phyloP scores from a whole-genome alignment of 1,140 invertebrate genomes.

The Drosophila teissieri region DNA sequence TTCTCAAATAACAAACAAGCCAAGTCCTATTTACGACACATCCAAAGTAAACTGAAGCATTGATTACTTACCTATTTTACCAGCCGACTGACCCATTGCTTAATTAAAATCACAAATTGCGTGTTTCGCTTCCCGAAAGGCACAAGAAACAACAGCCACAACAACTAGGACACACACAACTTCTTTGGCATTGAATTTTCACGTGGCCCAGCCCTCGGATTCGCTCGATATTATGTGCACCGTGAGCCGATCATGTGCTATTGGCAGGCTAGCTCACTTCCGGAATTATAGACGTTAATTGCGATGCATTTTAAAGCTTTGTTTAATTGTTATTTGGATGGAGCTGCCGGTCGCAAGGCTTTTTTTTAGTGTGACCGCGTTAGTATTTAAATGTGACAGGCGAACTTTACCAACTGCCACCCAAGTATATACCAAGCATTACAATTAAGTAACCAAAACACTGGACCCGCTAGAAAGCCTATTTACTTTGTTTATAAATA shows the following conservation, averaged over 20 bases:
- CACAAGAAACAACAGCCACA: constrained; percentile 26
- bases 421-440: background rate
- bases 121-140: constrained; percentile 29
- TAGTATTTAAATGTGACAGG: background rate
- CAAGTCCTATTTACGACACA: too few relatives aligned
- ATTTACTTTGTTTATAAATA: background rate
- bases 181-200: constrained; percentile 59
- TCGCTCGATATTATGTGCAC: constrained; percentile 5
- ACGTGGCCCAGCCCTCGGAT: constrained; percentile 30
- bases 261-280: constrained; percentile 5
- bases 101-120: constrained; percentile 38
- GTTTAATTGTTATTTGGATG: constrained; percentile 44
- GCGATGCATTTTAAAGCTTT: constrained; percentile 35
- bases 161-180: constrained; percentile 33
- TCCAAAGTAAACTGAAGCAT: background rate
- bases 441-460: too few relatives aligned
- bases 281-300: constrained; percentile 21
- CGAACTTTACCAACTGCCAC: background rate
- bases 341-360: constrained; percentile 39
- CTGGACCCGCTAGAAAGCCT: too few relatives aligned
- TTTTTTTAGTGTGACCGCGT: constrained; percentile 28
- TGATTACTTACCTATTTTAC: constrained; percentile 80
- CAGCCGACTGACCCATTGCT: constrained; percentile 77
- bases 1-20: too few relatives aligned
- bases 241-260: constrained; percentile 20